These are phyloP conservation scores for Aldabrachelys gigantea DNA, from an alignment of 2,113 vertebrate genomes.

Conservation along the genomic window DNA sequence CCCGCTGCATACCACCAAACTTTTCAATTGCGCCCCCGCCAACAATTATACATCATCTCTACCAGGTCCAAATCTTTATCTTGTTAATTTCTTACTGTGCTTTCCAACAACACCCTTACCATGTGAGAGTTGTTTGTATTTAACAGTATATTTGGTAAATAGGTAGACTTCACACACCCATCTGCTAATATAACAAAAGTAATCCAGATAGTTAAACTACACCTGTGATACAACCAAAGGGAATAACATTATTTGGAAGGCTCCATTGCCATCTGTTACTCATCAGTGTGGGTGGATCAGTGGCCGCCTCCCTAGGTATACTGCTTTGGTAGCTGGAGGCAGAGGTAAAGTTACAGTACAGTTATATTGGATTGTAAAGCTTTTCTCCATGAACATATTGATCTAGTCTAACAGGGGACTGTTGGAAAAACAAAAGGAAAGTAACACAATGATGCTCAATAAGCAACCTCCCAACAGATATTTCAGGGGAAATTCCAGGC, in stretches of 20 bases:
- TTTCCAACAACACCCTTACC: neutral
- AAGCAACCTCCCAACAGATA: neutral
- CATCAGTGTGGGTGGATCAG: slow-evolving; percentile 26
- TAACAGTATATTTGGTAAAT: slow-evolving; percentile 25
- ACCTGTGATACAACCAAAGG: neutral
- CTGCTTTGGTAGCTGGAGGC: neutral
- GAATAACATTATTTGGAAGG: slow-evolving; percentile 21
- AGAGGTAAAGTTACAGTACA: neutral
- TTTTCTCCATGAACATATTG: neutral
- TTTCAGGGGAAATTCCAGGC: neutral
- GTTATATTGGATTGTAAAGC: neutral
- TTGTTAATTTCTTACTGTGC: slow-evolving; percentile 9
- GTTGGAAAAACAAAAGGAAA: neutral
- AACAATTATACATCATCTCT: neutral
- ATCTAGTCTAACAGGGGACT: neutral
- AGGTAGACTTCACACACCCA: slow-evolving; percentile 14
- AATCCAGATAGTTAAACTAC: slow-evolving; percentile 29
- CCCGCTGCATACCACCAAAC: neutral
- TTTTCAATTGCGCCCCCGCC: neutral
- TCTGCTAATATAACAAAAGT: slow-evolving; percentile 38
- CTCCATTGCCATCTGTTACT: slow-evolving; percentile 9
- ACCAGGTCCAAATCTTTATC: neutral
- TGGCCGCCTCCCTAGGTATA: neutral
- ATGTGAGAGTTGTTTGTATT: slow-evolving; percentile 40
- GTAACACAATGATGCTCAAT: neutral